These are phyloP conservation scores for Sandelia bainsii DNA, from an alignment of 2,797 vertebrate species.

Conservation along the genomic window DNA sequence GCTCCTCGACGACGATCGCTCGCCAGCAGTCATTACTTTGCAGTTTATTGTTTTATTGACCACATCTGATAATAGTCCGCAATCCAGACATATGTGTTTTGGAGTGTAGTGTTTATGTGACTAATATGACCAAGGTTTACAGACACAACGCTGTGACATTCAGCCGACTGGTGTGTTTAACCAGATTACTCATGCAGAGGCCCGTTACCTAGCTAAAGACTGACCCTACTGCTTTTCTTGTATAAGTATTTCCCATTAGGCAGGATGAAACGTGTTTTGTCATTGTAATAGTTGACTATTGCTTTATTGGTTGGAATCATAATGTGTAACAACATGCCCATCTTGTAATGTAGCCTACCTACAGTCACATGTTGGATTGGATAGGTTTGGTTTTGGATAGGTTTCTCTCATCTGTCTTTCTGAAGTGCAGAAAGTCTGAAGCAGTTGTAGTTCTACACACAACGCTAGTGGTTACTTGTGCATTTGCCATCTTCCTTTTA, in stretches of 20 bases:
- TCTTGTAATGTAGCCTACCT: constrained; percentile 1
- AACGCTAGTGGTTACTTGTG: not conserved
- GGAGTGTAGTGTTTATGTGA: not conserved
- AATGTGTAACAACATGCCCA: not conserved
- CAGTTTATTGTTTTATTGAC: constrained; percentile 34
- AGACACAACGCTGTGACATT: constrained; percentile 54
- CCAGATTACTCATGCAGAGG: constrained; percentile 54
- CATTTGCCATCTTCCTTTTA: not conserved
- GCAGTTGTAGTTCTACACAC: not conserved
- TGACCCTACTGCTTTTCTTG: constrained; percentile 24
- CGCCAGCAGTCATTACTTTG: constrained; percentile 52
- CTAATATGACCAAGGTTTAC: constrained; percentile 4
- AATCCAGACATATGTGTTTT: constrained; percentile 22
- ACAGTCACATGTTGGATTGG: constrained; percentile 23
- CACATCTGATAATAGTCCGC: not conserved
- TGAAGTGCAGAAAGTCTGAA: constrained; percentile 2
- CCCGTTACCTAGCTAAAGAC: constrained; percentile 52
- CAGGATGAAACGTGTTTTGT: not conserved
- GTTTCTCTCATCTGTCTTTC: constrained; percentile 4
- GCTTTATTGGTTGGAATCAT: not conserved
- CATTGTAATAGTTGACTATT: not conserved
- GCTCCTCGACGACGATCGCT: constrained; percentile 58
- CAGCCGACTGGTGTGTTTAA: constrained; percentile 35
- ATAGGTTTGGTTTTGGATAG: constrained; percentile 13
- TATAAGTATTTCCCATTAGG: not conserved